Evolutionary conservation across 2,113 vertebrate genomes (phyloP).

Genomic region (Cromileptes altivelis): DNA sequence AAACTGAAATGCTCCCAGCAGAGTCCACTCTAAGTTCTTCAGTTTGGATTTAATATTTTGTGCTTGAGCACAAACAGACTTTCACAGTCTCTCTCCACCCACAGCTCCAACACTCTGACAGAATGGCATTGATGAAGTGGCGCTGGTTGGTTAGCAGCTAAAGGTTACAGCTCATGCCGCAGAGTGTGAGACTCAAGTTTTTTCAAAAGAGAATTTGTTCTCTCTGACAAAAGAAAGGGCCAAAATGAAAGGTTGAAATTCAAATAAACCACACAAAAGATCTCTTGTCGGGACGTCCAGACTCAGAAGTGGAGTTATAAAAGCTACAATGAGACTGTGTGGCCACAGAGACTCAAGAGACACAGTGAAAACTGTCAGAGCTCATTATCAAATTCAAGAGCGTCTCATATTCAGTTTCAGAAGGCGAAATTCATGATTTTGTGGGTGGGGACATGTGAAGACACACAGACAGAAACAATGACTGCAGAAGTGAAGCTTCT

Average conservation of each 20-base stretch:
- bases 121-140: constrained; percentile 29
- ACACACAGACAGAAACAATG: neutral
- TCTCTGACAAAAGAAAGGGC: constrained; percentile 29
- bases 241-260: constrained; percentile 63
- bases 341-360: neutral
- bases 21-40: neutral
- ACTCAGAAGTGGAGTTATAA: neutral
- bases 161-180: constrained; percentile 31
- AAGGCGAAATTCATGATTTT: neutral
- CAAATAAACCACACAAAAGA: constrained; percentile 49
- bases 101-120: constrained; percentile 48
- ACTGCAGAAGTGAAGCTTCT: neutral
- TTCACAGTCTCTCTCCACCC: constrained; percentile 51
- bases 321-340: neutral
- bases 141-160: constrained; percentile 14
- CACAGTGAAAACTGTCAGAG: too few species aligned
- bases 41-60: neutral
- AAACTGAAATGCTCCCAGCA: neutral
- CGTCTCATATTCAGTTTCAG: too few species aligned
- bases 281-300: constrained; percentile 11
- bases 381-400: neutral
- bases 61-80: constrained; percentile 40
- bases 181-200: constrained; percentile 28
- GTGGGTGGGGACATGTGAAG: neutral
- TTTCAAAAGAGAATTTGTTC: constrained; percentile 54